Base-by-base conservation (phyloP, 2,113 vertebrate genomes). In the Pipa parva region DNA sequence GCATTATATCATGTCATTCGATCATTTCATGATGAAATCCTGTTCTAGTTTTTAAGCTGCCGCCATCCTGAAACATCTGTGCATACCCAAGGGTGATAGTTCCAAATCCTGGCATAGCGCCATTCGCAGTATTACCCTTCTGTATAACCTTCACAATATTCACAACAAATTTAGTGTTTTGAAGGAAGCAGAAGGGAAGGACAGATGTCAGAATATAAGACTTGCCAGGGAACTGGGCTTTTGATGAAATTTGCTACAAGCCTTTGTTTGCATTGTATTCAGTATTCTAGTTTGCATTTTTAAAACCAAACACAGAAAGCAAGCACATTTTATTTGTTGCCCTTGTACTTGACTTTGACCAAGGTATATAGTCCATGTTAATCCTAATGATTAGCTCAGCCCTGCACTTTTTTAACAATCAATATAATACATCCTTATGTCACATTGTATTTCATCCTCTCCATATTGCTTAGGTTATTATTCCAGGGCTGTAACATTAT, bases 1-100 rank as follows among this genome's bases (percentile, higher is more conserved):
- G 22, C 18, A 21, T 24, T 39, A 48, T 67, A 25, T 42, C 22
- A 66, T 42, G n/a, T 15, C 17, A 42, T 42, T 17, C 7, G 3
- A n/a, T 42, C 8, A 42, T 42, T 42, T n/a, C 39, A 42, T 6
- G 17, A 1, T 36, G 15, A 37, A 18, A 57, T 46, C 26, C 24
- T 65, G 7, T 57, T 56, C 26, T 29, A 21, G 51, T 46, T 57
- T 46, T 26, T 27, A 56, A 65, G 51, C 27, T 52, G 10, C 13
- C 50, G 56, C 63, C 52, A 55, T 39, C 39, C 63, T 56, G 20
- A 56, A 66, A 67, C 64, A 67, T 58, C 64, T 67, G 64, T 50
- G 27, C 64, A 50, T 28, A 48, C 42, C 28, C 18, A 28, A 36
- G 54, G 15, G 46, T 66, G 20, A 49, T 55, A 67, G 55, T 55